phyloP scores from a whole-genome alignment of 2,113 vertebrate genomes.

The Platichthys flesus region DNA sequence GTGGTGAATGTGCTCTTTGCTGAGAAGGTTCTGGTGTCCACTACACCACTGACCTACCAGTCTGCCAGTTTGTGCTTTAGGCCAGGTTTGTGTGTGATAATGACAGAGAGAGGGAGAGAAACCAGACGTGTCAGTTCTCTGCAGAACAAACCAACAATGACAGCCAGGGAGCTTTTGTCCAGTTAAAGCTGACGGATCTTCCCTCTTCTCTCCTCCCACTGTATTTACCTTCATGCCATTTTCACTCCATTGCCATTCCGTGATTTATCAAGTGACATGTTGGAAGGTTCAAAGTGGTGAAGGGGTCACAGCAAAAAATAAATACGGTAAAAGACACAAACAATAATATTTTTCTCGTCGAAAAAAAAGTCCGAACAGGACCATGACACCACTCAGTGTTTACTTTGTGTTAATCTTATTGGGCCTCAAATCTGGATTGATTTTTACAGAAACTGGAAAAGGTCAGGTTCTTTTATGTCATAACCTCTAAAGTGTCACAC shows the following conservation, averaged over 20 bases:
- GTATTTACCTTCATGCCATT: background rate
- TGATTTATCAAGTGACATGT: background rate
- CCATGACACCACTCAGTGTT: slow-evolving; percentile 8
- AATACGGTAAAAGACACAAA: background rate
- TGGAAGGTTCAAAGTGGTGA: too few relatives aligned
- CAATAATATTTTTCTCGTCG: too few relatives aligned
- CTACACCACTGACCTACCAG: too few relatives aligned
- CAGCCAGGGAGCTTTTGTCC: background rate
- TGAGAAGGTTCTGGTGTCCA: too few relatives aligned
- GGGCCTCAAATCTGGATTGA: slow-evolving; percentile 35
- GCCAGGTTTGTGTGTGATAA: background rate
- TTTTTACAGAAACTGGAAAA: slow-evolving; percentile 34
- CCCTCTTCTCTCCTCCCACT: background rate
- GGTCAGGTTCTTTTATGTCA: slow-evolving; percentile 40
- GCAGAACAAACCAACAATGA: slow-evolving; percentile 5
- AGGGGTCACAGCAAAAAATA: background rate
- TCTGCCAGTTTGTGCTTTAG: background rate
- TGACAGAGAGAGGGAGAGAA: background rate
- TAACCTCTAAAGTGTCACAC: slow-evolving; percentile 26
- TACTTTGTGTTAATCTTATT: slow-evolving; percentile 18
- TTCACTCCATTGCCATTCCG: too few relatives aligned
- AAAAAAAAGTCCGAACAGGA: background rate
- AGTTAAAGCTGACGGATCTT: background rate
- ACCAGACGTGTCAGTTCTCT: slow-evolving; percentile 1
- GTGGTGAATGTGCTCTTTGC: too few relatives aligned